Base-by-base conservation (phyloP, 2,797 vertebrate species). In the Hipposideros larvatus region DNA sequence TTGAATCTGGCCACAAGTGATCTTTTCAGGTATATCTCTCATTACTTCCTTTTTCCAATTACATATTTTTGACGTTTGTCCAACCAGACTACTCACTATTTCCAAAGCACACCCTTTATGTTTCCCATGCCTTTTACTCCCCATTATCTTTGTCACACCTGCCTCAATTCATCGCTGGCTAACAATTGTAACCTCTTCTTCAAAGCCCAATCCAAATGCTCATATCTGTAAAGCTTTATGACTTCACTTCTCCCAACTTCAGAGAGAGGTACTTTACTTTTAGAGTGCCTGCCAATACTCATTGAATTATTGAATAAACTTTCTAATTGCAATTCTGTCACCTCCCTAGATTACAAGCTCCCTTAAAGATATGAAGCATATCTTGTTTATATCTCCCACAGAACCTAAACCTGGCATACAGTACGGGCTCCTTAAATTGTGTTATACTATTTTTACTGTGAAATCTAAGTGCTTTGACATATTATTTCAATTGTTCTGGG, bases 261-360 rank as follows among this genome's bases (percentile, higher is more conserved):
- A 90, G 59, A 80, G 37, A 83, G 73, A 92, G 90, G 73, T 43
- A 57, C 65, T 92, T 93, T 93, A 70, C 84, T 95, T 84, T 77
- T 34, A 84, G 90, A 75, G 48, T 77, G 34, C 53, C 82, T 96
- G 68, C 18, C 73, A 74, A 66, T 90, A 93, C 63, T 92, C 90
- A 68, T 4, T 80, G 80, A 96, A 83, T n/a, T 70, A 96, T 22
- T 70, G 59, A 80, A 90, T 57, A 88, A 95, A 85, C 41, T 86
- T 94, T 82, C n/a, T 85, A 37, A 78, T 46, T 90, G 82, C 70
- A 90, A 96, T 73, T 65, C n/a, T 66, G 18, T 93, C 53, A 79
- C 37, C 57, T 85, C 61, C 46, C 24, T 63, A 37, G 61, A 57
- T 59, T 78, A 34, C 19, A 87, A 65, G 26, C 28, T 83, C 86